Percentiles rank a stretch among this genome's conserved stretches.
Evolutionary conservation across 2,113 vertebrate species (phyloP).

Genomic region (Trichomycterus rosablanca): DNA sequence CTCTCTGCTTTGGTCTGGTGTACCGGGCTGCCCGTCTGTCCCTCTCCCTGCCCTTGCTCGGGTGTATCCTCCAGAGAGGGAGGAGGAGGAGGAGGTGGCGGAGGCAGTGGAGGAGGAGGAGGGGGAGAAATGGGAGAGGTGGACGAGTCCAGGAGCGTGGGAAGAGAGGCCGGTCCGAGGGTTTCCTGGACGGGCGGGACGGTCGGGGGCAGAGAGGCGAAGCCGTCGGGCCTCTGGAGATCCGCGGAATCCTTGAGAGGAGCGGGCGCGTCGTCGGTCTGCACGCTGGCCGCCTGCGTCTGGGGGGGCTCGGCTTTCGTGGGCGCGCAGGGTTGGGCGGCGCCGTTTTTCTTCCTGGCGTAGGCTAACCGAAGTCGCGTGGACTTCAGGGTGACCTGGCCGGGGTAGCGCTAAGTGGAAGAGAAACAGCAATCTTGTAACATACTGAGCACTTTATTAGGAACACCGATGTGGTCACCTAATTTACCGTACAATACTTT

Average conservation of each 20-base stretch:
- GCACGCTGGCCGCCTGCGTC: slow-evolving; percentile 66
- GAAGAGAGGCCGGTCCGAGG: slow-evolving; percentile 58
- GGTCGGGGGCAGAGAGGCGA: slow-evolving; percentile 64
- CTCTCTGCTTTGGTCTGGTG: slow-evolving; percentile 56
- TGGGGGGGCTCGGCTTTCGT: slow-evolving; percentile 54
- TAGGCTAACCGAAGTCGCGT: slow-evolving; percentile 76
- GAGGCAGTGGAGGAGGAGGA: slow-evolving; percentile 50
- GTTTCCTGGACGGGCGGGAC: slow-evolving; percentile 58
- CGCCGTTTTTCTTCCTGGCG: slow-evolving; percentile 65
- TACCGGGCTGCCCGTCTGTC: slow-evolving; percentile 54
- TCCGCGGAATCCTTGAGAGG: slow-evolving; percentile 56
- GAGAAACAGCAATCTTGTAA: not conserved
- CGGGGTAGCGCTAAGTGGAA: slow-evolving; percentile 78
- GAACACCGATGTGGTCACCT: no score
- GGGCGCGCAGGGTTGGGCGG: slow-evolving; percentile 36
- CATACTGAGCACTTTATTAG: no score
- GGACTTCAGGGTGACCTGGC: slow-evolving; percentile 93
- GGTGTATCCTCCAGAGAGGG: slow-evolving; percentile 48
- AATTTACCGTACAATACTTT: no score
- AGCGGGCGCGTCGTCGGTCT: slow-evolving; percentile 63
- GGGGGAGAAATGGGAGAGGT: slow-evolving; percentile 55
- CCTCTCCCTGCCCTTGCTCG: slow-evolving; percentile 49
- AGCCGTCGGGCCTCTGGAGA: slow-evolving; percentile 56
- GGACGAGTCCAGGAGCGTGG: slow-evolving; percentile 57
- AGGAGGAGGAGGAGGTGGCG: slow-evolving; percentile 49